Conservation (phyloP, 1,140 invertebrate species). For the Drosophila pandora region DNA sequence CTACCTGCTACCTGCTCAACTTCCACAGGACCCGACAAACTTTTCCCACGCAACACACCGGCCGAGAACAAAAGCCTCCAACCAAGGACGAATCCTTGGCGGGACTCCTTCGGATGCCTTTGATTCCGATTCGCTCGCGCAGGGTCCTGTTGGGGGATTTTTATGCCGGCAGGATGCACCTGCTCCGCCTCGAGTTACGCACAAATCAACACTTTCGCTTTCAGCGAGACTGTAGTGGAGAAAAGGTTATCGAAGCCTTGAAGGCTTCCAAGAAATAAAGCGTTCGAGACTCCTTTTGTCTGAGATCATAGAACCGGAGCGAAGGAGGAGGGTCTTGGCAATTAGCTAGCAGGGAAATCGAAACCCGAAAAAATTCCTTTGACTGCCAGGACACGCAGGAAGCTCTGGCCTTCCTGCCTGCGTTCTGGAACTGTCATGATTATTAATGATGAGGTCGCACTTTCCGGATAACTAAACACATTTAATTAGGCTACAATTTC, state of each 20-base stretch:
- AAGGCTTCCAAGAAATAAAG: conserved; percentile 25
- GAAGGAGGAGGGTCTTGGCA: conserved; percentile 34
- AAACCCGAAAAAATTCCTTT: conserved; percentile 37
- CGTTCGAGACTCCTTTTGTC: conserved; percentile 30
- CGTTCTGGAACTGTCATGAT: conserved; percentile 41
- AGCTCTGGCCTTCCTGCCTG: conserved; percentile 31
- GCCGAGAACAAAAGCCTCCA: conserved; percentile 8
- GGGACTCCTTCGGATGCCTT: conserved; percentile 21
- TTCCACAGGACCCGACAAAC: conserved; percentile 11
- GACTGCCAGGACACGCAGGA: conserved; percentile 51
- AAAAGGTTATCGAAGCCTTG: conserved; percentile 14
- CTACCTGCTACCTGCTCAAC: conserved; percentile 20
- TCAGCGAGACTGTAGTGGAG: neutral
- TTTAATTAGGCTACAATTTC: conserved; percentile 50
- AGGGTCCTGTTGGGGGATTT: conserved; percentile 33
- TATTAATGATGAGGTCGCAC: conserved; percentile 46
- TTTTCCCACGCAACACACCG: conserved; percentile 37
- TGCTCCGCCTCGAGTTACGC: conserved; percentile 57
- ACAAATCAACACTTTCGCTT: conserved; percentile 80
- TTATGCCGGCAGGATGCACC: conserved; percentile 62
- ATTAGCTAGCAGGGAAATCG: conserved; percentile 51
- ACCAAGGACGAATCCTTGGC: conserved; percentile 36
- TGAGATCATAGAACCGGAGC: conserved; percentile 1
- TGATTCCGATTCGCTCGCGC: conserved; percentile 14
- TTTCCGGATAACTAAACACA: conserved; percentile 5